Evolutionary conservation across 2,113 vertebrate genomes (phyloP).

Genomic region (Petroica traversi): DNA sequence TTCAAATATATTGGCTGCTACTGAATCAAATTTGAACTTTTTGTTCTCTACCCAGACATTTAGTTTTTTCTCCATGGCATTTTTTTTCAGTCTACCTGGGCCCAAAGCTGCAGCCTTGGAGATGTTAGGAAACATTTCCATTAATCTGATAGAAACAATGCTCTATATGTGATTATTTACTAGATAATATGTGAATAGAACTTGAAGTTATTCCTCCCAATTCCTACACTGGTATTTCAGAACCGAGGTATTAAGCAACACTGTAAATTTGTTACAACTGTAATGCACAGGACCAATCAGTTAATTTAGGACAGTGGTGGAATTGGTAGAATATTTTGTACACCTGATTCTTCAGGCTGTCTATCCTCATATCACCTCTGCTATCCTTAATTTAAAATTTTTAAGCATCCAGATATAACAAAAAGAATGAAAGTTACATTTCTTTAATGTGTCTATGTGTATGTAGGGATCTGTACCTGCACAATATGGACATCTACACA

Average conservation of each 20-base stretch:
- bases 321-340: neutral
- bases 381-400: neutral
- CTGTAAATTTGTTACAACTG: neutral
- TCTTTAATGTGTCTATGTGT: neutral
- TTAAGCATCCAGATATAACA: neutral
- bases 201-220: neutral
- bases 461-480: neutral
- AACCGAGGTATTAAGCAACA: neutral
- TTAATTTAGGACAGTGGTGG: neutral
- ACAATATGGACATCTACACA: neutral
- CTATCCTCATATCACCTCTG: neutral
- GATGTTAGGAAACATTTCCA: neutral
- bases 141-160: neutral
- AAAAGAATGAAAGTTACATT: neutral
- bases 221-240: neutral
- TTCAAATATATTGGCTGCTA: neutral
- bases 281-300: neutral
- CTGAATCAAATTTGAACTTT: neutral
- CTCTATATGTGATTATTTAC: neutral
- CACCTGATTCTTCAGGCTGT: neutral
- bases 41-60: neutral
- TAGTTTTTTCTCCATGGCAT: neutral
- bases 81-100: neutral
- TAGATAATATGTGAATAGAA: neutral
- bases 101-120: neutral